Evolutionary conservation across 2,797 vertebrate species (phyloP).

Genomic region (Anguilla obscura): DNA sequence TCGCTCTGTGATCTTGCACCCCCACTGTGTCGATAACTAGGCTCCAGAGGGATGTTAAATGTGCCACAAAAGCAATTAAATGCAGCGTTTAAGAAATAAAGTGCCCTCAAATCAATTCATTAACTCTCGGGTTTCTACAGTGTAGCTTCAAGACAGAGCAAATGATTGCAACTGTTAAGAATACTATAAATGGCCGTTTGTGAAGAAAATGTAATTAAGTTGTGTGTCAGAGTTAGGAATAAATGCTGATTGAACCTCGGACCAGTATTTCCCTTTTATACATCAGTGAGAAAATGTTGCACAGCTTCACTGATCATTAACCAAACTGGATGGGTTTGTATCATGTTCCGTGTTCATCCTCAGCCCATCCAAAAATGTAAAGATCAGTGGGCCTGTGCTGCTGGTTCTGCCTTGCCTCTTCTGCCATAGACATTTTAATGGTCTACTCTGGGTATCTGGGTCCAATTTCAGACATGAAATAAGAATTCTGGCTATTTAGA

Average conservation of each 20-base stretch:
- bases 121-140: not conserved
- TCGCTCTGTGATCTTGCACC: constrained; percentile 33
- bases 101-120: not conserved
- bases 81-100: not conserved
- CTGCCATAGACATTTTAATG: not conserved
- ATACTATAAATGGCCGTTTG: not conserved
- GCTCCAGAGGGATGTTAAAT: not conserved
- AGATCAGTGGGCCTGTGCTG: not conserved
- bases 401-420: not conserved
- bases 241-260: not conserved
- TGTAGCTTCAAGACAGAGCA: not conserved
- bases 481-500: not conserved
- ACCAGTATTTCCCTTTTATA: not conserved
- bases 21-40: constrained; percentile 4
- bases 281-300: not conserved
- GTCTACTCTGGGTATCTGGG: not conserved
- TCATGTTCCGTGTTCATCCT: not conserved
- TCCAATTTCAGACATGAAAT: not conserved
- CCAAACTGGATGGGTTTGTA: not conserved
- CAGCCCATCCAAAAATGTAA: not conserved
- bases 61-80: constrained; percentile 1
- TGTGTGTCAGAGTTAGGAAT: not conserved
- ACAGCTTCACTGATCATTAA: not conserved
- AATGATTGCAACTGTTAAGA: not conserved
- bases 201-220: not conserved